Percentiles rank a stretch among this genome's conserved stretches.
Conservation (phyloP, 2,113 vertebrate species). For the Catharus minimus region DNA sequence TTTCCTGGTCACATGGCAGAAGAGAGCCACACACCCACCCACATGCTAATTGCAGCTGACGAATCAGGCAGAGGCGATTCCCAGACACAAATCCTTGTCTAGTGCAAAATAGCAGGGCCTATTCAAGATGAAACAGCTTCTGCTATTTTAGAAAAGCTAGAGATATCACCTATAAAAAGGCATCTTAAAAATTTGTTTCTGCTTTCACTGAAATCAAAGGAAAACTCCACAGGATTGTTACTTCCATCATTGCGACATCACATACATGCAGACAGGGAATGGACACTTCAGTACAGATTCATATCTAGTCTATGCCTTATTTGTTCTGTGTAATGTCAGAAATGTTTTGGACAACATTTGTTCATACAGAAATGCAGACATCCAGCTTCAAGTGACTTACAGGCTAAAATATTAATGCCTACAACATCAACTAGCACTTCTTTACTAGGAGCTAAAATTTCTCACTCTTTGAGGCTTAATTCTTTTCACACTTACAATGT, state of each 20-base stretch:
- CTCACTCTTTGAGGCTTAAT: neutral
- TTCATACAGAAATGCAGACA: neutral
- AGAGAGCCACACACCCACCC: neutral
- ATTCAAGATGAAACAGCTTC: neutral
- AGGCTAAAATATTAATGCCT: slow-evolving; percentile 14
- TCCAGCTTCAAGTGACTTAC: neutral
- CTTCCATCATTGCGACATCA: neutral
- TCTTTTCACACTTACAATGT: neutral
- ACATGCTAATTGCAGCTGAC: neutral
- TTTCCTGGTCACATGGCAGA: neutral
- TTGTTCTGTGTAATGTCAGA: neutral
- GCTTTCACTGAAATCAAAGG: neutral
- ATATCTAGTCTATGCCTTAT: neutral
- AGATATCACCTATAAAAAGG: neutral
- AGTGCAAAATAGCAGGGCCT: neutral
- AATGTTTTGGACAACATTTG: neutral
- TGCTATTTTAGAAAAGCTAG: neutral
- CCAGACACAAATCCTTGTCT: neutral
- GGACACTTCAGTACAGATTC: neutral
- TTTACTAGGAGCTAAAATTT: neutral
- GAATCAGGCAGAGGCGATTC: neutral
- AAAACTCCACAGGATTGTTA: neutral
- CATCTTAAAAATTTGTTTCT: neutral
- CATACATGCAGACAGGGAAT: neutral
- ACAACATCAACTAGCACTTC: neutral